Evolutionary conservation across 2,888 invertebrate species (phyloP), one percentile per base, ranked within the genome.

Genomic region (Xestia rhomboidea): DNA sequence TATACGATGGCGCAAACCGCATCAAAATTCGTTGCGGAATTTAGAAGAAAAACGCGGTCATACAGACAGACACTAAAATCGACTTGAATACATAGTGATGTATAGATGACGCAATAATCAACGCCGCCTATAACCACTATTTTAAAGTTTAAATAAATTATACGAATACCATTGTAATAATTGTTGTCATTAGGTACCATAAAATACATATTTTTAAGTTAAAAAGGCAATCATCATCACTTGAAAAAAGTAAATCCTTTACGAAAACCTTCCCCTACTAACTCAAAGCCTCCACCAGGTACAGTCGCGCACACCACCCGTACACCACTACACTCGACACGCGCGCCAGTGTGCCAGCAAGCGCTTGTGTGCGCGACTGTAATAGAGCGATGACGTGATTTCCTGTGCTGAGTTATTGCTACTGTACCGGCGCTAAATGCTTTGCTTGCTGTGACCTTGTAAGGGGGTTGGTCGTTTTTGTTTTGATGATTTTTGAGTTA

Each of bases 361-460:
- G 77, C 66, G 84, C 68, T 76, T 90, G 92, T 91, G 93, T 93
- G 93, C 88, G 94, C 90, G 64, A 85, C 93, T 93, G 96, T 97
- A 96, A 97, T 96, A 96, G 96, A 97, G 96, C 96, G 96, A 96
- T 96, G 96, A 97, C 96, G 97, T 96, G 96, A 96, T 96, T 96
- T 96, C 96, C 96, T 95, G 95, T 94, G 96, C 95, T 96, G 96
- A 96, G 96, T 96, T 96, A 96, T 96, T 96, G 96, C 96, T 95
- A 96, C 96, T 96, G 96, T 96, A 94, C 94, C 94, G 94, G 94
- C 95, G 96, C 96, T 96, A 95, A 96, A 95, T 94, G 95, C 90
- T 93, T 91, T 87, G 90, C 41, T 60, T 89, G 93, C 70, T 24
- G 90, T 94, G 90, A 93, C 94, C 88, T 96, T 95, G 94, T 88